phyloP scores from a whole-genome alignment of 1,140 invertebrate species.

The Ips nitidus region DNA sequence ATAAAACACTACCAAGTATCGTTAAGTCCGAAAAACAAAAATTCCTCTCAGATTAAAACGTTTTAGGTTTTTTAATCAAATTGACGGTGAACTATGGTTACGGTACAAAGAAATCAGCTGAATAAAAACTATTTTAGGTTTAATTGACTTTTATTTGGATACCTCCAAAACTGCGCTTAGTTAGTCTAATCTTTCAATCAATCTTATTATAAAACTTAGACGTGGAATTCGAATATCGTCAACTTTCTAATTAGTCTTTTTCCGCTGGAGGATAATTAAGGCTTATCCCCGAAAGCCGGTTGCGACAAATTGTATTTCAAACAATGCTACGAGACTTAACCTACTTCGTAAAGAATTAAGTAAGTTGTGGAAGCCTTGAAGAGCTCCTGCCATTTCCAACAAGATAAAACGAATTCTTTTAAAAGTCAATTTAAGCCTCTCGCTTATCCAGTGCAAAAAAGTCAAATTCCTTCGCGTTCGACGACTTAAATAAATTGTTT shows the following conservation, averaged over 20 bases:
- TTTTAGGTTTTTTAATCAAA: slow-evolving; percentile 22
- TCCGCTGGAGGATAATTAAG: background rate
- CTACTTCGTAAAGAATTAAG: background rate
- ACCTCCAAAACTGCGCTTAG: too few relatives aligned
- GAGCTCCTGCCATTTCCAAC: background rate
- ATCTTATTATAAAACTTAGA: too few relatives aligned
- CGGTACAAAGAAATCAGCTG: slow-evolving; percentile 24
- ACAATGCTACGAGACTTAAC: background rate
- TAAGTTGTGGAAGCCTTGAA: slow-evolving; percentile 4
- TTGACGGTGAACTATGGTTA: slow-evolving; percentile 17
- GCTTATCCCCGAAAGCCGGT: background rate
- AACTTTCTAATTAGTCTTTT: background rate
- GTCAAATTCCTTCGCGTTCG: background rate
- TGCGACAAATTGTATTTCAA: slow-evolving; percentile 5
- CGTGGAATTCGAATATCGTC: background rate
- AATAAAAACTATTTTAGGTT: too few relatives aligned
- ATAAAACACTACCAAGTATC: slow-evolving; percentile 25
- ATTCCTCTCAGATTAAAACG: slow-evolving; percentile 13
- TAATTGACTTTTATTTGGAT: too few relatives aligned
- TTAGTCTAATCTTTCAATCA: too few relatives aligned
- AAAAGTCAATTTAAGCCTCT: slow-evolving; percentile 8
- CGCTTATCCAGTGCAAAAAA: slow-evolving; percentile 3
- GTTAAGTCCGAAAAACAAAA: slow-evolving; percentile 12
- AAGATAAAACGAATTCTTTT: slow-evolving; percentile 17
- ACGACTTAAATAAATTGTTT: background rate